Base-by-base conservation (phyloP, 1,140 invertebrate genomes). In the Drosophila watanabei region DNA sequence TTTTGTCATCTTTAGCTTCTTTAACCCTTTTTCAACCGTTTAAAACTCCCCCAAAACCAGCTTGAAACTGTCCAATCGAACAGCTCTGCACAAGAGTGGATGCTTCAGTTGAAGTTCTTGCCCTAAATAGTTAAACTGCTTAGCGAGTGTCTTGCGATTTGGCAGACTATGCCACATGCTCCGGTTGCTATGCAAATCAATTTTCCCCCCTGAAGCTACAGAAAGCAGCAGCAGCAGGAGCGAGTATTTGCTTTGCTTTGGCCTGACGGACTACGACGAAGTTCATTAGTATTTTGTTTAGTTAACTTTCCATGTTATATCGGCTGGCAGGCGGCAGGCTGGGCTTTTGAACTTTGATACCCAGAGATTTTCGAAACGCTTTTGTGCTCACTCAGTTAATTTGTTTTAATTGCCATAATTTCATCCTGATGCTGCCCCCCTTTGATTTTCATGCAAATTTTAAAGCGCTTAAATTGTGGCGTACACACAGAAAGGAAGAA, bases 141-240 rank as follows among this genome's bases (percentile, higher is more conserved):
- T 90, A 90, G 86, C 86, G 86, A 56, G 72, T 61, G 69, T 79
- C 83, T 82, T 82, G 58, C 60, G 69, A 69, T 81, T 78, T 75
- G 60, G 60, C 63, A 62, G 62, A 84, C 71, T 61, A 49, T 84
- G 82, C 62, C 66, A 80, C 54, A 84, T 84, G 71, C 79, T 65
- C 57, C 56, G 76, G 85, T 89, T 89, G 85, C 85, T 85, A 89
- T 89, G 85, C 85, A 90, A 89, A 89, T 89, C 86, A 85, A 85
- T 89, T 89, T 89, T 18, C 51, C 62, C 35, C 33, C 13, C 14
- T 14, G 52, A 51, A 35, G 54, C 54, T n/a, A 24, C 33, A 16
- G 7, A 54, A 18, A 35, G 51, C 45, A 13, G 2, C 18, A 20
- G 43, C 18, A 24, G 18, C 18, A 20, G 43, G 10, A 24, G 18